Evolutionary conservation across 2,113 vertebrate species (phyloP), one percentile per base, ranked within the genome.

Genomic region (Theristicus caerulescens): DNA sequence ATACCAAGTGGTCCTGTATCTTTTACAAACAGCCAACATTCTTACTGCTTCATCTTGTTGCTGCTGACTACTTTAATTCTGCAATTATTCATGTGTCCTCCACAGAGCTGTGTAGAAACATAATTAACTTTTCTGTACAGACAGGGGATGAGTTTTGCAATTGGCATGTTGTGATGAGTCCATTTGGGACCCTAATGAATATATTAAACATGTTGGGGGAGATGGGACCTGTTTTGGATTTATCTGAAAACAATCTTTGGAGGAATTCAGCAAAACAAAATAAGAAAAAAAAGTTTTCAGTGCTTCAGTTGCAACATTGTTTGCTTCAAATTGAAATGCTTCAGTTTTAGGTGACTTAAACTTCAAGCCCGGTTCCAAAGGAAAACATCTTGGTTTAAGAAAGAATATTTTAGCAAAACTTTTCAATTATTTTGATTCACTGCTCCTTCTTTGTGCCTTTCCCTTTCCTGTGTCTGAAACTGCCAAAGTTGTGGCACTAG

Each of bases 261-360:
- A 82, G 47, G 40, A 46, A 69, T 49, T 93, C 25, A 82, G 36
- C 11, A 83, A 92, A 96, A 59, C 13, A 82, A 93, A 95, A 71
- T 27, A 58, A 42, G 24, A 19, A 7, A n/a, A 21, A 61, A 16
- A 20, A 3, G 34, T 82, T 94, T 93, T 82, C 40, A 82, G 47
- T 2, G 0, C 51, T 84, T 82, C 42, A 71, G 2, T 93, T 96
- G 81, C 11, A 1, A 90, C 73, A 82, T 54, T 55, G 59, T 79
- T 89, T 93, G 57, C 65, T 80, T 79, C 70, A 82, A 77, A 95
- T 87, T 38, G 2, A 90, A 93, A 77, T 54, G 26, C 20, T 93
- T 73, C 34, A 62, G 11, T 88, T 86, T 92, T 82, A 96, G 88
- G 90, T 94, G 96, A 93, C 55, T 83, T 90, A 86, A 94, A 82